Base-by-base conservation (phyloP, 2,797 vertebrate genomes). In the Saguinus oedipus region DNA sequence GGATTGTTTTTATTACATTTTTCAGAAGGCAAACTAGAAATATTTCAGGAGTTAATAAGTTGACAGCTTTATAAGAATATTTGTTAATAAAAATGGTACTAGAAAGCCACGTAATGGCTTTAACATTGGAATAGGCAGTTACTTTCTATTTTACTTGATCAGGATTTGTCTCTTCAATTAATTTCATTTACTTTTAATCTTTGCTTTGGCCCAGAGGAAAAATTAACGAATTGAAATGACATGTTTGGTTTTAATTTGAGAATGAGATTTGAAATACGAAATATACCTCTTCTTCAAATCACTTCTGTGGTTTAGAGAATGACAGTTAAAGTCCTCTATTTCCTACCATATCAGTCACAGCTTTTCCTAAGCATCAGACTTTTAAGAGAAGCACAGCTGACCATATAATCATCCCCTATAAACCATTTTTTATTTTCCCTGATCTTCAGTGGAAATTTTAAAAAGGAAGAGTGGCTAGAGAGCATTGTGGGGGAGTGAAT, bases 41-140 rank as follows among this genome's bases (percentile, higher is more conserved):
- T 39, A 36, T 93, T 93, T 90, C 39, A 44, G 7, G 33, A 90
- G 26, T 93, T 96, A 95, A 89, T 94, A 53, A 93, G 30, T 64
- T 24, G 26, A 85, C 76, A 64, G 42, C n/a, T 64, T 86, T 59
- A 61, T 53, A 64, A 74, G 24, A 7, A 55, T 46, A 81, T 93
- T 93, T 94, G 44, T 36, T 88, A 70, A 90, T 76, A 46, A 95
- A 94, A 96, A 10, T 83, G 9, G 36, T 83, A 70, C 39, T 42
- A 68, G 30, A 72, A 24, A 83, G 26, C 24, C 26, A 78, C 6
- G 17, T 44, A 88, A 80, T 61, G 14, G 61, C 42, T 95, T 80
- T 50, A 93, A 85, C 92, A 50, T 93, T 92, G 80, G 74, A 90
- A 74, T 88, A 70, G 14, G 20, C 4, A 44, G 36, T 83, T 79